Percentiles rank a stretch among this genome's conserved stretches.
These are phyloP conservation scores for Loris lydekkerianus DNA, from an alignment of 2,797 vertebrate species.

Conservation along the genomic window DNA sequence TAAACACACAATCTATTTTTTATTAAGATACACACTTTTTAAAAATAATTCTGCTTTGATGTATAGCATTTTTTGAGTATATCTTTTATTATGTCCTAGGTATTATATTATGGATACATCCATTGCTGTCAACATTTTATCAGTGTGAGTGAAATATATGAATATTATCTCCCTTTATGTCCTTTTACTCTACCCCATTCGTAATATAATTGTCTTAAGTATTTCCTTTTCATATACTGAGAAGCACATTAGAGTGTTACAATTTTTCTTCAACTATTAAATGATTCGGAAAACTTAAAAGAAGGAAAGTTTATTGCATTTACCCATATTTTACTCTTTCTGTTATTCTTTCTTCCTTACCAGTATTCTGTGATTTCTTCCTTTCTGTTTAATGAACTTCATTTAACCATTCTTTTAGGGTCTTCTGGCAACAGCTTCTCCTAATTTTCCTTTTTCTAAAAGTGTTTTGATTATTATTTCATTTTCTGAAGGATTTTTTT, in stretches of 20 bases:
- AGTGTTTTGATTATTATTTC: not conserved
- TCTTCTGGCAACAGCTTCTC: not conserved
- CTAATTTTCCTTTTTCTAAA: constrained; percentile 12
- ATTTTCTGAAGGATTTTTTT: constrained; percentile 11
- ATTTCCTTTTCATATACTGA: not conserved
- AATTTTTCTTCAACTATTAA: constrained; percentile 3
- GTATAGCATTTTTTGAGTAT: not conserved
- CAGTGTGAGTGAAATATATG: not conserved
- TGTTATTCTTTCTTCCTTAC: not conserved
- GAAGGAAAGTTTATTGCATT: not conserved
- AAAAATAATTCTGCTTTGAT: constrained; percentile 12
- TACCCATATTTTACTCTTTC: not conserved
- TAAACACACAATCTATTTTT: constrained; percentile 26
- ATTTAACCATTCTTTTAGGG: not conserved
- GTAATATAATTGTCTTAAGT: not conserved
- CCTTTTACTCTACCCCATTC: not conserved
- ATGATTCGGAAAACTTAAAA: constrained; percentile 23
- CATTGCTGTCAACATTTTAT: not conserved
- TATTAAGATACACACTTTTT: not conserved
- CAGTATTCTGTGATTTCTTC: not conserved
- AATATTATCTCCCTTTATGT: not conserved
- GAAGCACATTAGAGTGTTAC: not conserved
- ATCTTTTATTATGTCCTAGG: not conserved
- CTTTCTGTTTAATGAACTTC: not conserved
- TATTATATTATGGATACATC: not conserved